Evolutionary conservation across 2,797 vertebrate species (phyloP).

Genomic region (Betta splendens): DNA sequence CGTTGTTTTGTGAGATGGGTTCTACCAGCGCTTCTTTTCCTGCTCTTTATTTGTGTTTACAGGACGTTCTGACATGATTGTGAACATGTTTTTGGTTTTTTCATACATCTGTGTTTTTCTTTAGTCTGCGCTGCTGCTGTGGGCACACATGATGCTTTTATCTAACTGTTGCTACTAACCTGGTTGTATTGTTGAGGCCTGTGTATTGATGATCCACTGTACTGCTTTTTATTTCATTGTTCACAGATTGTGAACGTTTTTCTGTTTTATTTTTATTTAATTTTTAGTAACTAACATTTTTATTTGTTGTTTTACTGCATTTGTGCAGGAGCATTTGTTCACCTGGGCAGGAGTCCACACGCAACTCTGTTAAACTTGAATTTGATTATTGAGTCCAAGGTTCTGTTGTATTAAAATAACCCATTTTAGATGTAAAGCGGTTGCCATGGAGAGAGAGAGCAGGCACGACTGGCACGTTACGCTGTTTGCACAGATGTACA

Average conservation of each 20-base stretch:
- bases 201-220: conserved; percentile 5
- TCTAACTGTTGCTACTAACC: conserved; percentile 7
- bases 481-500: conserved; percentile 94
- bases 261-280: conserved; percentile 34
- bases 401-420: conserved; percentile 72
- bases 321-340: background rate
- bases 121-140: background rate
- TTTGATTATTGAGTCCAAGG: conserved; percentile 80
- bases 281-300: conserved; percentile 42
- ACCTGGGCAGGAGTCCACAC: conserved; percentile 5
- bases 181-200: conserved; percentile 5
- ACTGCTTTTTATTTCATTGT: conserved; percentile 6
- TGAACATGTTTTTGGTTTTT: conserved; percentile 40
- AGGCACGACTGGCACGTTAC: conserved; percentile 41
- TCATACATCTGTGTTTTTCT: conserved; percentile 45
- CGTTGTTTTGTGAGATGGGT: too few relatives aligned
- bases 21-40: too few relatives aligned
- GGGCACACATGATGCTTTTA: conserved; percentile 32
- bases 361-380: conserved; percentile 82
- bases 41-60: conserved; percentile 42
- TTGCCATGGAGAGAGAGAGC: conserved; percentile 88
- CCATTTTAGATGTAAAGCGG: conserved; percentile 88
- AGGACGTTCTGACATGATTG: conserved; percentile 32
- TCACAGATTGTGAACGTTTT: background rate
- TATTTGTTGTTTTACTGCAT: conserved; percentile 26